phyloP scores from a whole-genome alignment of 2,888 invertebrate species.

The Andrena chrysosceles region DNA sequence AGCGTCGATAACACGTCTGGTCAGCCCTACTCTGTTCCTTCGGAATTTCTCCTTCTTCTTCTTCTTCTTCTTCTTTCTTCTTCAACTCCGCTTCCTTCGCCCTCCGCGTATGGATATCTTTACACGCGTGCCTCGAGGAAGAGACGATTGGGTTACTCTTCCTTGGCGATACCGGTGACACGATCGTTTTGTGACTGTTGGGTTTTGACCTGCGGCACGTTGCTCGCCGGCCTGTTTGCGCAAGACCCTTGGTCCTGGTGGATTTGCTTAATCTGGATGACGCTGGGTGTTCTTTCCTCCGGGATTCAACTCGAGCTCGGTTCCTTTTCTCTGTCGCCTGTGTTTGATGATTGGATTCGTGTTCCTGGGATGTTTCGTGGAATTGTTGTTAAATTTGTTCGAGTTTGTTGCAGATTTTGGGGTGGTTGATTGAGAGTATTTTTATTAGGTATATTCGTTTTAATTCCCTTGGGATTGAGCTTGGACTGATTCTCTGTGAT shows the following conservation, averaged over 20 bases:
- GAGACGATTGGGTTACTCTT: conserved; percentile 61
- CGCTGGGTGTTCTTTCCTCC: background rate
- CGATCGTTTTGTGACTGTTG: conserved; percentile 46
- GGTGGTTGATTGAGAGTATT: too few species aligned
- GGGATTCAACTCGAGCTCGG: background rate
- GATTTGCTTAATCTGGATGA: background rate
- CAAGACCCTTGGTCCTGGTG: background rate
- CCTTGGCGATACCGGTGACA: conserved; percentile 45
- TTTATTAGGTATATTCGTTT: too few species aligned
- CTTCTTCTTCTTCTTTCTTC: conserved; percentile 30
- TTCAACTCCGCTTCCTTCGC: conserved; percentile 10
- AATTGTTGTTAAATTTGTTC: too few species aligned
- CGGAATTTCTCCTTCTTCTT: conserved; percentile 49
- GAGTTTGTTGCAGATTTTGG: too few species aligned
- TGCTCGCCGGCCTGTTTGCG: conserved; percentile 8
- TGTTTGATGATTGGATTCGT: too few species aligned
- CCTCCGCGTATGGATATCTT: conserved; percentile 49
- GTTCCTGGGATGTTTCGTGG: too few species aligned
- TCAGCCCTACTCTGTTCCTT: conserved; percentile 44
- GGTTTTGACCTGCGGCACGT: conserved; percentile 30
- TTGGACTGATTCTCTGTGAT: too few species aligned
- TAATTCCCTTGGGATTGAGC: too few species aligned
- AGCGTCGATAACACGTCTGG: conserved; percentile 73
- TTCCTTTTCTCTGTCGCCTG: too few species aligned
- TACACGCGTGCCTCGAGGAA: conserved; percentile 56